Evolutionary conservation across 2,888 invertebrate species (phyloP).

Genomic region (Cabera pusaria): DNA sequence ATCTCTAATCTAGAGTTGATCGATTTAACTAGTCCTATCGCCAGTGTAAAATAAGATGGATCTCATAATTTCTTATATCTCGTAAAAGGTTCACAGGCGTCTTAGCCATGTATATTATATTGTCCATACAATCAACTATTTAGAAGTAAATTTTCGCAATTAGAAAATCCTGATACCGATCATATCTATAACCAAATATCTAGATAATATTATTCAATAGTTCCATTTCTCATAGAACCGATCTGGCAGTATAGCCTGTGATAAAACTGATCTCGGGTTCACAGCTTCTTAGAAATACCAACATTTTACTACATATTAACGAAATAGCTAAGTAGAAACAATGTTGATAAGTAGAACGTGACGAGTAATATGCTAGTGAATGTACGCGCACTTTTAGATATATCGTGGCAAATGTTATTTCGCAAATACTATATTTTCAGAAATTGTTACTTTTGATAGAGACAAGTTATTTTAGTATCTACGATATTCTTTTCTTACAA

Average conservation of each 20-base stretch:
- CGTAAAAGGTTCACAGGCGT: too few species aligned
- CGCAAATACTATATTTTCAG: slow-evolving; percentile 22
- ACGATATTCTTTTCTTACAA: too few species aligned
- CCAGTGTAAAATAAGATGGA: too few species aligned
- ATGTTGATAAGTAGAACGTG: slow-evolving; percentile 23
- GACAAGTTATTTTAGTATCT: slow-evolving; percentile 5
- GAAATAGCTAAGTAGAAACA: slow-evolving; percentile 8
- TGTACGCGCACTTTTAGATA: slow-evolving; percentile 16
- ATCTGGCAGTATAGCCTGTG: slow-evolving; percentile 28
- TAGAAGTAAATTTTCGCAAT: slow-evolving; percentile 3
- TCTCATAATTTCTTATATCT: too few species aligned
- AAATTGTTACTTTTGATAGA: slow-evolving; percentile 26
- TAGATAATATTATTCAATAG: slow-evolving; percentile 16
- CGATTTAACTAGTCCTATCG: too few species aligned
- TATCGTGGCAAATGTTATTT: slow-evolving; percentile 11
- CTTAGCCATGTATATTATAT: too few species aligned
- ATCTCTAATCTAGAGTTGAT: too few species aligned
- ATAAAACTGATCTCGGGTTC: slow-evolving; percentile 35
- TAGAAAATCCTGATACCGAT: slow-evolving; percentile 7
- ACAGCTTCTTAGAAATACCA: slow-evolving; percentile 18
- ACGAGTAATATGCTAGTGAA: slow-evolving; percentile 12
- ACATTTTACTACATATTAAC: slow-evolving; percentile 6
- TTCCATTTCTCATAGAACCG: slow-evolving; percentile 13
- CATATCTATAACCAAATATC: slow-evolving; percentile 15
- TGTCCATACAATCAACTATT: background rate